A percentile compares a stretch with the other conserved stretches of the same genome.
These are phyloP conservation scores for Heliconius nattereri DNA, from an alignment of 1,140 invertebrate genomes.

Conservation along the genomic window DNA sequence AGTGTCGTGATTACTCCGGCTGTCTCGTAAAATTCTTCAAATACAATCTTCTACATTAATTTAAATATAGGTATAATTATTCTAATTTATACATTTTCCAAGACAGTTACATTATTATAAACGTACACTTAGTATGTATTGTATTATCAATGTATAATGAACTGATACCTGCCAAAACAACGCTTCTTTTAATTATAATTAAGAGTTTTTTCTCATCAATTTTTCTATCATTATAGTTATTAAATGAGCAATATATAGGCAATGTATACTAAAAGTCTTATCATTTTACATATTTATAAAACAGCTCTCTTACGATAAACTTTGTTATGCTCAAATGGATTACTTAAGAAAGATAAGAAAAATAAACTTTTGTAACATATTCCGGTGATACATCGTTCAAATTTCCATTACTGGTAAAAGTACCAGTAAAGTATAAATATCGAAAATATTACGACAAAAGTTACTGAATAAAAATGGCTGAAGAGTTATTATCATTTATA, in stretches of 20 bases:
- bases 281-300: slow-evolving; percentile 20
- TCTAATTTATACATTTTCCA: no score
- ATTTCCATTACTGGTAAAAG: background rate
- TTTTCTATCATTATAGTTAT: background rate
- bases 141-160: no score
- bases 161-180: no score
- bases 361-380: slow-evolving; percentile 5
- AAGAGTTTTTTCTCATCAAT: background rate
- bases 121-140: no score
- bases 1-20: no score
- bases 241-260: background rate
- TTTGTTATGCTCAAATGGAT: slow-evolving; percentile 30
- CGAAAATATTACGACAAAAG: background rate
- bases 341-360: slow-evolving; percentile 34
- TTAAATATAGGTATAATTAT: no score
- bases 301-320: slow-evolving; percentile 18
- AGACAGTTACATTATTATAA: no score
- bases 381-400: background rate
- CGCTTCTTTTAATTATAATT: no score
- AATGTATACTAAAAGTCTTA: slow-evolving; percentile 12
- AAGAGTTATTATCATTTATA: background rate
- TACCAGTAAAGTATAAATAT: background rate
- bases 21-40: no score
- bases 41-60: no score
- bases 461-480: background rate